Evolutionary conservation across 2,888 invertebrate genomes (phyloP), one percentile per base, ranked within the genome.

Genomic region (Drosophila algonquin): DNA sequence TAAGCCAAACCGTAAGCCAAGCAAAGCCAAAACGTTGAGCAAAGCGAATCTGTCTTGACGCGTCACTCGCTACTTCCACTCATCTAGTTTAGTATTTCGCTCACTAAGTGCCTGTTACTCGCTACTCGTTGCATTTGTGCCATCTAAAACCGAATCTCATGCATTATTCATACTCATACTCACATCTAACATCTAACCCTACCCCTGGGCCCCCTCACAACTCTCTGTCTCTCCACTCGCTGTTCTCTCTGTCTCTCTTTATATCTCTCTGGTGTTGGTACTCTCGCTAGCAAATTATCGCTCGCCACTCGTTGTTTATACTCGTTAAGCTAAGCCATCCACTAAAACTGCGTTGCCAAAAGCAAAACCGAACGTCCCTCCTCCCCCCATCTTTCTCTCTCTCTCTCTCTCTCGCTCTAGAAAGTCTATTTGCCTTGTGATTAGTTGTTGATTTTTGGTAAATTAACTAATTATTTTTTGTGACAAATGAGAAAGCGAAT

Each of bases 341-440:
- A 79, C 82, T 79, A 77, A 77, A 80, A 72, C 70, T 78, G 82
- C 82, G 81, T 83, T 81, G 76, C 76, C 76, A 50, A 54, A 55
- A 55, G 68, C 63, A 73, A 57, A 53, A 54, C 67, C 51, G 55
- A 76, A 57, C 78, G 69, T 62, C 72, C 35, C 55, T 63, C 63
- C 57, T 67, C 56, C 27, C 63, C 48, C 59, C 47, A 40, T 40
- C 65, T 54, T 63, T 58, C 44, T 60, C 47, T 60, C 32, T 75
- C 3, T 21, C 18, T 55, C 32, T 63, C 45, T 54, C 64, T 58
- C 44, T 60, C 47, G 52, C 32, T 75, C 58, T 64, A 18, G 35
- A 71, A 77, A 65, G 83, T 87, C 89, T 89, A 89, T 90, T 90
- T 90, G 90, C 90, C 90, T 90, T 89, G 89, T 90, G 90, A 90